Percentiles rank a stretch among this genome's conserved stretches.
Conservation (phyloP, 2,797 vertebrate species). For the Bradypus variegatus region DNA sequence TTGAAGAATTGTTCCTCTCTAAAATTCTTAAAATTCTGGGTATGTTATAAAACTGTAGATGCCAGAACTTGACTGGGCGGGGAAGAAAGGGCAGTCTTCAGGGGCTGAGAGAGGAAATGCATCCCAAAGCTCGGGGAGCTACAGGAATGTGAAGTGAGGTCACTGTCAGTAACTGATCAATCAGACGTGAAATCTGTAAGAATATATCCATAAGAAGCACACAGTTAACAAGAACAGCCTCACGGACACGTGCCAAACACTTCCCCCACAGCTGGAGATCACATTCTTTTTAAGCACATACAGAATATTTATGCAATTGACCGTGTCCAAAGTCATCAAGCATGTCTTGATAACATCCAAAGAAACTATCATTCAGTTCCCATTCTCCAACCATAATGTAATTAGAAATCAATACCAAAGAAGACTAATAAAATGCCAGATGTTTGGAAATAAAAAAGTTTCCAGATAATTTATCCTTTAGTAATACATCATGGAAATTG, state of each 20-base stretch:
- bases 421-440: background rate
- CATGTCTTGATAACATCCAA: background rate
- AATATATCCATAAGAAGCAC: background rate
- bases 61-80: fast-evolving
- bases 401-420: background rate
- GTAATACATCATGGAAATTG: background rate
- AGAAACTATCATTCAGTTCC: background rate
- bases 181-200: background rate
- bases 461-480: background rate
- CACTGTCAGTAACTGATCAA: background rate
- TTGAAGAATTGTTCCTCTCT: background rate
- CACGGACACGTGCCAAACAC: background rate
- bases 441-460: background rate
- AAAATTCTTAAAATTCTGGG: background rate
- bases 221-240: background rate
- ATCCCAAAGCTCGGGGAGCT: too few species aligned
- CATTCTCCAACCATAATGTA: background rate
- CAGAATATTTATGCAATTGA: background rate
- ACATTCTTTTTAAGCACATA: background rate
- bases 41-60: background rate
- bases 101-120: background rate
- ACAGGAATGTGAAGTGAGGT: background rate
- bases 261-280: too few species aligned
- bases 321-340: background rate
- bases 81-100: background rate